Percentiles rank a stretch among this genome's conserved stretches.
phyloP scores from a whole-genome alignment of 2,797 vertebrate species.

The Tiaroga cobitis region DNA sequence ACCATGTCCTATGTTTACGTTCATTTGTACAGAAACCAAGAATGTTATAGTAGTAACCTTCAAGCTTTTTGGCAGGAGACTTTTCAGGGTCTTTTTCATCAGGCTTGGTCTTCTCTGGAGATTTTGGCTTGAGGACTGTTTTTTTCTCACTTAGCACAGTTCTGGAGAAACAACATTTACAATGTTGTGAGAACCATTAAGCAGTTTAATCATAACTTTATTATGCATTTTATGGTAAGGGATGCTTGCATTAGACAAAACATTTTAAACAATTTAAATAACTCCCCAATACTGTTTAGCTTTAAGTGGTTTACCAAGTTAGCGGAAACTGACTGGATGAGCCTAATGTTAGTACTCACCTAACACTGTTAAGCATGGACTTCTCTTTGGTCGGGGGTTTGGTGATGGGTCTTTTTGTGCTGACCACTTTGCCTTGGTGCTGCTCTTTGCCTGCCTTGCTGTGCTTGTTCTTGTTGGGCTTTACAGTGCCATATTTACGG shows the following conservation, averaged over 20 bases:
- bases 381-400: slow-evolving; percentile 95
- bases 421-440: slow-evolving; percentile 95
- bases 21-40: neutral
- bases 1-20: too few species aligned
- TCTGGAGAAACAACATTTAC: slow-evolving; percentile 68
- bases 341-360: slow-evolving; percentile 73
- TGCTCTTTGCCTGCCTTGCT: slow-evolving; percentile 95
- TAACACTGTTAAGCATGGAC: slow-evolving; percentile 92
- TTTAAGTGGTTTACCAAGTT: neutral
- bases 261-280: neutral
- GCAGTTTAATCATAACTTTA: neutral
- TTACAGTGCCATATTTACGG: slow-evolving; percentile 91
- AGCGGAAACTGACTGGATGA: neutral
- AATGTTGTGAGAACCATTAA: neutral
- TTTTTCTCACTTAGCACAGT: slow-evolving; percentile 98
- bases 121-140: slow-evolving; percentile 92
- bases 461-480: slow-evolving; percentile 96
- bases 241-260: neutral
- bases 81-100: slow-evolving; percentile 97
- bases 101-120: slow-evolving; percentile 92
- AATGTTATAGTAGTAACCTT: slow-evolving; percentile 78
- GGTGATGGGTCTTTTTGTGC: slow-evolving; percentile 92
- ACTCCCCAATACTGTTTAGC: neutral
- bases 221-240: neutral
- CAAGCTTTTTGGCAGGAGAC: slow-evolving; percentile 93